phyloP scores from a whole-genome alignment of 2,888 invertebrate genomes.

The Caprella mutica region DNA sequence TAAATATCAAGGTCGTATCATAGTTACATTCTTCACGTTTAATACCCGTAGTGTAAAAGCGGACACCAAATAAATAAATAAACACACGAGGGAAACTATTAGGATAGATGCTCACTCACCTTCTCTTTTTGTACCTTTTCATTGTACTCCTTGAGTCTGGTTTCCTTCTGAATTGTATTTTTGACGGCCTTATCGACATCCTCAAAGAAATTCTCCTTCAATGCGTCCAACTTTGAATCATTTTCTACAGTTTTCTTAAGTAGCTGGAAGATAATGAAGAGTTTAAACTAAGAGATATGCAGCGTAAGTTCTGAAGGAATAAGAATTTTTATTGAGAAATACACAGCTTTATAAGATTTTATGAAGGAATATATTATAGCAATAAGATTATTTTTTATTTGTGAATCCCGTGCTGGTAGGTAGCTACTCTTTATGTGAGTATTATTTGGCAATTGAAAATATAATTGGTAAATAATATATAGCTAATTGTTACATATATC shows the following conservation, averaged over 20 bases:
- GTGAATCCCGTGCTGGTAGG: not conserved
- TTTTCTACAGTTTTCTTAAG: not conserved
- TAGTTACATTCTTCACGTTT: too few species aligned
- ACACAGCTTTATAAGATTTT: too few species aligned
- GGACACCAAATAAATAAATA: too few species aligned
- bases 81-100: too few species aligned
- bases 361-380: too few species aligned
- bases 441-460: not conserved
- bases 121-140: slow-evolving; percentile 1
- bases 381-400: not conserved
- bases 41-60: too few species aligned
- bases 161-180: slow-evolving; percentile 28
- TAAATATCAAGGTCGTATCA: too few species aligned
- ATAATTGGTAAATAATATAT: not conserved
- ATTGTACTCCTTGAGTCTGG: slow-evolving; percentile 25
- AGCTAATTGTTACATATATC: not conserved
- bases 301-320: not conserved
- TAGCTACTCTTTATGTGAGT: slow-evolving; percentile 4
- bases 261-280: not conserved
- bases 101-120: not conserved
- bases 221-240: not conserved
- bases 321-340: not conserved
- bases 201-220: slow-evolving; percentile 24
- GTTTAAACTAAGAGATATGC: not conserved
- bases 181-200: slow-evolving; percentile 22